Percentiles rank a stretch among this genome's conserved stretches.
These are phyloP conservation scores for Drosophila subpulchrella DNA, from an alignment of 1,140 invertebrate species.

Conservation along the genomic window DNA sequence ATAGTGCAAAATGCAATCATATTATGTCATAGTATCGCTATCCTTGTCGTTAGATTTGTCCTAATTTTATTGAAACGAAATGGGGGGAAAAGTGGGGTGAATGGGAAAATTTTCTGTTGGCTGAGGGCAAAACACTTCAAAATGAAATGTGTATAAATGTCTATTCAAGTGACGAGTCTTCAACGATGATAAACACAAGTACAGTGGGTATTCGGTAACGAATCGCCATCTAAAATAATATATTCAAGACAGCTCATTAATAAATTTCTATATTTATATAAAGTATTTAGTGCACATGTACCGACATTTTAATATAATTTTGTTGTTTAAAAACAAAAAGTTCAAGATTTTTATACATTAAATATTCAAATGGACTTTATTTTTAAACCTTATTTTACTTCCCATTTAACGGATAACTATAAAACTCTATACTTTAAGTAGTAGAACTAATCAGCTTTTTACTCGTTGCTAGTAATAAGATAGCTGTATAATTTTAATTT, in stretches of 20 bases:
- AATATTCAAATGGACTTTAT: too few species aligned
- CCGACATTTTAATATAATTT: too few species aligned
- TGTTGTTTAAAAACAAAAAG: too few species aligned
- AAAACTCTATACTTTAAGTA: too few species aligned
- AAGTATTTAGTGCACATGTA: too few species aligned
- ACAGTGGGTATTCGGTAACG: constrained; percentile 1
- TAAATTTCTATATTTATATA: too few species aligned
- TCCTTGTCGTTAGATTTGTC: constrained; percentile 17
- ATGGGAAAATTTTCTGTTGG: constrained; percentile 13
- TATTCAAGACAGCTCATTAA: too few species aligned
- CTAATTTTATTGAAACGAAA: constrained; percentile 16
- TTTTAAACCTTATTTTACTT: too few species aligned
- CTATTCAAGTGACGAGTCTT: constrained; percentile 16
- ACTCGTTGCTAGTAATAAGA: neutral
- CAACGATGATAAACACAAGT: constrained; percentile 8
- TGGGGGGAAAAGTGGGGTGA: neutral
- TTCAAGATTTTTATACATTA: too few species aligned
- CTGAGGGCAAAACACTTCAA: constrained; percentile 10
- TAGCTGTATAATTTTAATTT: neutral
- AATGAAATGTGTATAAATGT: constrained; percentile 19
- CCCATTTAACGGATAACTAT: too few species aligned
- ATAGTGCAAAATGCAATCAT: constrained; percentile 42
- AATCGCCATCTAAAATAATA: neutral
- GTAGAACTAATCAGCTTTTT: neutral
- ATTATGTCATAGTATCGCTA: constrained; percentile 32